Evolutionary conservation across 2,797 vertebrate genomes (phyloP), one percentile per base, ranked within the genome.

Genomic region (Danio choprae): DNA sequence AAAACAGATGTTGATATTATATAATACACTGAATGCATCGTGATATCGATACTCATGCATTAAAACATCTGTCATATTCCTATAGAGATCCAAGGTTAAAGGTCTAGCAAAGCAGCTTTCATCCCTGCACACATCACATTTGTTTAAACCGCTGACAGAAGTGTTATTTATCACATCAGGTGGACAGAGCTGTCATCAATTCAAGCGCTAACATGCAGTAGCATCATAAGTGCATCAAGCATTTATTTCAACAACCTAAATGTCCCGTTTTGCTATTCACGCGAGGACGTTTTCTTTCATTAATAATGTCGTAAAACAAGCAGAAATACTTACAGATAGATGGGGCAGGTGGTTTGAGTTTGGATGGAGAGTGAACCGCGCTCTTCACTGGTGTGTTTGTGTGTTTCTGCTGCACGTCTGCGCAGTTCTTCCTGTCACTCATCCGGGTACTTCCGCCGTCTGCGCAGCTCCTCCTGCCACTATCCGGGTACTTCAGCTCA

Each of bases 391-490:
- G 56, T 74, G 50, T 11, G 43, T 59, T 58, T 60, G 51, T 22
- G 62, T 22, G 69, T 22, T 12, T 13, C 36, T 58, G 43, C 56
- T 65, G 55, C 48, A 41, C 50, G 36, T 65, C 70, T 79, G 69
- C 75, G 53, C 64, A 73, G 63, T 29, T 46, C 75, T 84, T 84
- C 83, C 80, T 51, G 70, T 5, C 64, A 38, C 16, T 13, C 62
- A 84, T 84, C 83, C 83, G 83, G 83, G 79, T 7, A 53, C 72
- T 69, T 46, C 13, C 4, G 36, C 63, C 12, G 15, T 15, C 38
- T 60, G 48, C 36, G 44, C 53, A 68, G 15, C 56, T 50, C 62
- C 59, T 22, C 48, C 56, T n/a, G 7, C 67, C 11, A 10, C 2
- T 22, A 77, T 69, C 43, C 65, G 41, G 51, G 65, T 18, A 62